A percentile compares a stretch with the other conserved stretches of the same genome.
Evolutionary conservation across 1,140 invertebrate genomes (phyloP).

Genomic region (Drosophila sucinea): DNA sequence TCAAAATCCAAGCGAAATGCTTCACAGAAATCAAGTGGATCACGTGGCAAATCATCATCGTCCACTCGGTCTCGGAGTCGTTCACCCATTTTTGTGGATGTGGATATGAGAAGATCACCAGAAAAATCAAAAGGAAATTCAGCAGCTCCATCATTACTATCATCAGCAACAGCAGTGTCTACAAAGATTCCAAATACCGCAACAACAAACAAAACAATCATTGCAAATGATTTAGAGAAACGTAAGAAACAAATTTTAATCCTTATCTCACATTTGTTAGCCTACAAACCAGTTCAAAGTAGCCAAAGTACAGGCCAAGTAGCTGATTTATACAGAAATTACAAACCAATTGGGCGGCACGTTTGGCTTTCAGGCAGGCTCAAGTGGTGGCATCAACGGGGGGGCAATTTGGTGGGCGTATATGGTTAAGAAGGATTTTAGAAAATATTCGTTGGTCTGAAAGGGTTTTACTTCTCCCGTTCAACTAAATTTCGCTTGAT

Average conservation of each 20-base stretch:
- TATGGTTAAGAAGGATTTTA: constrained; percentile 24
- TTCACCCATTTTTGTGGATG: constrained; percentile 62
- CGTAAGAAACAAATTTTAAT: constrained; percentile 81
- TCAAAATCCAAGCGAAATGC: constrained; percentile 61
- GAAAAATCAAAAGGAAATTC: constrained; percentile 51
- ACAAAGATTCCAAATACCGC: constrained; percentile 17
- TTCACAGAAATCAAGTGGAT: constrained; percentile 37
- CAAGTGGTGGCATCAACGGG: constrained; percentile 11
- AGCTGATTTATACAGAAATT: constrained; percentile 66
- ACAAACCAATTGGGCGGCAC: constrained; percentile 73
- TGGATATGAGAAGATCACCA: constrained; percentile 50
- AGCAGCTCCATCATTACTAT: not conserved
- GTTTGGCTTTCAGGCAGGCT: constrained; percentile 42
- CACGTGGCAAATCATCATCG: constrained; percentile 47
- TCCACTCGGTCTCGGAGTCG: constrained; percentile 68
- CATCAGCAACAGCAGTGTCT: constrained; percentile 1
- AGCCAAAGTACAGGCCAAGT: constrained; percentile 56
- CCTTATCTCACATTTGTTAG: constrained; percentile 75
- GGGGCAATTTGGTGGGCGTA: constrained; percentile 24
- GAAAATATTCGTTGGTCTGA: no score
- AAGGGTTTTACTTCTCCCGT: no score
- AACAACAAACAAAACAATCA: constrained; percentile 21
- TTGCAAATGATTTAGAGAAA: constrained; percentile 77
- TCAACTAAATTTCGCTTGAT: no score
- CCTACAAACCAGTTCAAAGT: constrained; percentile 49